phyloP scores from a whole-genome alignment of 2,888 invertebrate species.

The Beris morrisii region DNA sequence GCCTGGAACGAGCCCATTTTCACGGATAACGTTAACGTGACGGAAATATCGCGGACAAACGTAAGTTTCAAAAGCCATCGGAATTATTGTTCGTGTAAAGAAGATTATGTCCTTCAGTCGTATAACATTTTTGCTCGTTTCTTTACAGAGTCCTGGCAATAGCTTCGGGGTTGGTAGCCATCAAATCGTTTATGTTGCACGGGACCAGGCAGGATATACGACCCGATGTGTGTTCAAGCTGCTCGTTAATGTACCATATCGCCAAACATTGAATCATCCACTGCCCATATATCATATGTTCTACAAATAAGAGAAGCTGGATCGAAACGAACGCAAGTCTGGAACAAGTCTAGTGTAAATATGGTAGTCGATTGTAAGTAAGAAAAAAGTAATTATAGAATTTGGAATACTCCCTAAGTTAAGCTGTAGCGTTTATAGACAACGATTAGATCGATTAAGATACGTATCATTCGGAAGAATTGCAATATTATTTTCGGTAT shows the following conservation, averaged over 20 bases:
- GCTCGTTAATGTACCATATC: conserved; percentile 39
- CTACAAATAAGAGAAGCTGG: conserved; percentile 27
- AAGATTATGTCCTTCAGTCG: not conserved
- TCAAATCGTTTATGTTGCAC: conserved; percentile 57
- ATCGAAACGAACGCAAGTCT: not conserved
- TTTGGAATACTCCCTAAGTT: conserved; percentile 20
- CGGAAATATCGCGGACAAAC: conserved; percentile 54
- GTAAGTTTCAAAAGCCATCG: conserved; percentile 44
- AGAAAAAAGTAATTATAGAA: conserved; percentile 8
- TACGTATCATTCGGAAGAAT: not conserved
- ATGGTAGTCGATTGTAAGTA: conserved; percentile 28
- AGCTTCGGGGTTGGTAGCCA: conserved; percentile 56
- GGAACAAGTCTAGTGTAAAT: conserved; percentile 21
- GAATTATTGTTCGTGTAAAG: not conserved
- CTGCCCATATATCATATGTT: conserved; percentile 40
- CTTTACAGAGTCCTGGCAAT: conserved; percentile 54
- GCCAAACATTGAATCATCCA: conserved; percentile 36
- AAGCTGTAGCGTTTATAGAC: conserved; percentile 22
- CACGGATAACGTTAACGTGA: conserved; percentile 58
- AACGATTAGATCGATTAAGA: conserved; percentile 17
- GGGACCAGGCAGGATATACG: conserved; percentile 57
- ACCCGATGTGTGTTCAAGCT: conserved; percentile 57
- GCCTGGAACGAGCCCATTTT: conserved; percentile 58
- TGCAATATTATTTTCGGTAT: too few relatives aligned
- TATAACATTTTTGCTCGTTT: not conserved